A percentile compares a stretch with the other conserved stretches of the same genome.
Evolutionary conservation across 2,797 vertebrate species (phyloP).

Genomic region (Platalea minor): DNA sequence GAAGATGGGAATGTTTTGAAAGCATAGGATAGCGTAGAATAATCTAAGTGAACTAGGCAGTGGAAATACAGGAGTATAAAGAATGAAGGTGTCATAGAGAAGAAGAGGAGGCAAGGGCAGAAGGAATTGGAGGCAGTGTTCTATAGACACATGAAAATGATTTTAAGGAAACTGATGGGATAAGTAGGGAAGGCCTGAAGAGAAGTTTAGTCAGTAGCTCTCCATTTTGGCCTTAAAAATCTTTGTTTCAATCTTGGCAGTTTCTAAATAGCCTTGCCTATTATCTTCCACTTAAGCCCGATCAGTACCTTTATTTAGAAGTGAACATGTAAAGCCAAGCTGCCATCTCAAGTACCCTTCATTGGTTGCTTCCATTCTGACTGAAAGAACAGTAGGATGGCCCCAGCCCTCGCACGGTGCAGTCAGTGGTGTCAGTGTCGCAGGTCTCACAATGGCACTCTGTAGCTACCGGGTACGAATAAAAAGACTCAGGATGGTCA

Average conservation of each 20-base stretch:
- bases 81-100: neutral
- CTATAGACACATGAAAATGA: neutral
- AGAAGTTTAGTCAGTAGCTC: neutral
- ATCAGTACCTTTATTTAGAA: neutral
- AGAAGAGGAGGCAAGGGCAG: neutral
- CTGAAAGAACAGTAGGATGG: slow-evolving; percentile 79
- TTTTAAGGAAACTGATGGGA: neutral
- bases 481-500: slow-evolving; percentile 69
- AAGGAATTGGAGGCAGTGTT: neutral
- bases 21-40: neutral
- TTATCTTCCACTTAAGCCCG: neutral
- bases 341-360: neutral
- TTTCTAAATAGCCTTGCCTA: neutral
- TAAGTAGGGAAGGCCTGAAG: neutral
- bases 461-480: slow-evolving; percentile 85
- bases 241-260: neutral
- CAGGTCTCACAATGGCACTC: slow-evolving; percentile 84
- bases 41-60: neutral
- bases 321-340: neutral
- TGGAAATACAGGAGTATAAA: neutral
- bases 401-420: slow-evolving; percentile 74
- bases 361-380: slow-evolving; percentile 57
- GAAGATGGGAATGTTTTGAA: neutral
- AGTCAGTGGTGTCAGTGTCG: slow-evolving; percentile 79
- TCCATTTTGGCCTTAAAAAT: neutral